Evolutionary conservation across 1,140 invertebrate genomes (phyloP), one percentile per base, ranked within the genome.

Genomic region (Drosophila dunni): DNA sequence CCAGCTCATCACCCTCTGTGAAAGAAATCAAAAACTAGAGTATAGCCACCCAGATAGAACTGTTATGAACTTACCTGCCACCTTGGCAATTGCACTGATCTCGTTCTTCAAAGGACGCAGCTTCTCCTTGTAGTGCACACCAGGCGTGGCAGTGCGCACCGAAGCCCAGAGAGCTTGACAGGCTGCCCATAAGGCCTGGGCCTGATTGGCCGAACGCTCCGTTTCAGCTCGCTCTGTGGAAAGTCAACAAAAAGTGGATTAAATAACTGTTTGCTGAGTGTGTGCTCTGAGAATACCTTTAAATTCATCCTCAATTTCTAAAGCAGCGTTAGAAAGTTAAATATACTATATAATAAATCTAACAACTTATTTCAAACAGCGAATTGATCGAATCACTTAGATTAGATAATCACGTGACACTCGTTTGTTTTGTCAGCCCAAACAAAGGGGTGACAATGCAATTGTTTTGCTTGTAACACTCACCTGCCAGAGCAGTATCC

Each of bases 151-250:
- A 34, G 93, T 92, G 78, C 95, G 95, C n/a, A 98, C 94, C 5
- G 96, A 95, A 48, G 95, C 94, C 78, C 96, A 94, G 34, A 99
- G 93, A 13, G 97, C 95, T 86, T 98, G 97, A 90, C 97, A 98
- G 8, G 98, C 96, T 62, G 97, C 95, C 98, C 98, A 99, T 73
- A 99, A 94, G 36, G 97, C 94, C 91, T 98, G 97, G 4, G 97
- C 96, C 75, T 97, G 95, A 63, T 96, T 95, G 0, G 96, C 95
- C 67, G 95, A 94, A 81, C 95, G 95, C 80, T 99, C 98, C 29
- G 95, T 94, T 20, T 96, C 95, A 45, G 96, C 95, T 38, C 97
- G 95, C 48, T 94, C 97, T 97, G 89, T 11, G 10, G 15, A 29
- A 3, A 8, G 57, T 42, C 3, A 9, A 2, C 7, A 34, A 57